Evolutionary conservation across 2,797 vertebrate genomes (phyloP), one percentile per base, ranked within the genome.

Genomic region (Ctenopoma kingsleyae): DNA sequence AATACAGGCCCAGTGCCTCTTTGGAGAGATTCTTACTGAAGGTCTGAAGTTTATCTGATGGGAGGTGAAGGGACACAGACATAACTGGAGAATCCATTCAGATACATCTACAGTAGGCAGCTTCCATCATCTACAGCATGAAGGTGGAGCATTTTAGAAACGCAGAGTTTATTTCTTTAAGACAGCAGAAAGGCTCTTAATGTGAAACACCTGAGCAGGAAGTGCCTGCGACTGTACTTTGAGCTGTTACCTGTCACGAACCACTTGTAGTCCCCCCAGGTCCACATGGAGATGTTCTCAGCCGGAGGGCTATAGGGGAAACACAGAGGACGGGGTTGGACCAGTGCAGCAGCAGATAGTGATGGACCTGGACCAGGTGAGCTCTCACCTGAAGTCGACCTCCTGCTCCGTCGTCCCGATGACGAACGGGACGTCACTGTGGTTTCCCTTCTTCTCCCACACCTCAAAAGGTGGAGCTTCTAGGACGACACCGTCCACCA

Each of bases 401-500:
- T 96, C 95, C 78, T 95, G 95, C 71, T 86, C 87, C 0, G 90
- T 92, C 5, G 93, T 94, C 49, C 95, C 95, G 1, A 95, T 50
- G 0, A 96, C 49, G 5, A 93, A 91, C 0, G 95, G 94, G 32
- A 96, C 92, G 4, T 96, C 93, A 0, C 67, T 95, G 68, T 87
- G 73, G 13, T 25, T 16, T 4, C 20, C 41, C 13, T 79, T 84
- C 16, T 86, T 89, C 74, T 92, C 87, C 94, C 93, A 95, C 8
- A 87, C 54, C 64, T 93, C 79, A 4, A 94, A 87, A 0, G 93
- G 93, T 0, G 93, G 68, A 17, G 78, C 90, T 5, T 78, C 59
- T 2, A 95, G 86, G 50, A 95, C 87, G n/a, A 92, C 63, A 0
- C 94, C 93, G 5, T 96, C 95, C 78, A 95, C 91, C 48, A 94